Percentiles rank a stretch among this genome's conserved stretches.
These are phyloP conservation scores for Erebia ligea DNA, from an alignment of 2,888 invertebrate species.

Conservation along the genomic window DNA sequence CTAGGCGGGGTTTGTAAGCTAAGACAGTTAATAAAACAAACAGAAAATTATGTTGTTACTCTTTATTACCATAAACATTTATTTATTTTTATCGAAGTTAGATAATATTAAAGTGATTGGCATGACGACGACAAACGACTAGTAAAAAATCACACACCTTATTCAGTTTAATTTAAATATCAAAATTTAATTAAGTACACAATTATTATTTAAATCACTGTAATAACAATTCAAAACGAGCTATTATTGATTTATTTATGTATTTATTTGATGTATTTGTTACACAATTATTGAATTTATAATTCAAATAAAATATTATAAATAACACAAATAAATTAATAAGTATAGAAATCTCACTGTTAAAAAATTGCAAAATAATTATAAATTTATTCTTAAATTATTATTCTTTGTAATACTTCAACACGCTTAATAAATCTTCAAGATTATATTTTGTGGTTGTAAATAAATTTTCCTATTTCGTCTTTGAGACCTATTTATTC, in stretches of 20 bases:
- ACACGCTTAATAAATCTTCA: neutral
- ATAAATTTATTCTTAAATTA: neutral
- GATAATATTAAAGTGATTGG: neutral
- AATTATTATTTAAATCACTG: neutral
- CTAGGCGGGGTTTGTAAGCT: too few species aligned
- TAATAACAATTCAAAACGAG: neutral
- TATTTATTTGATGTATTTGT: too few species aligned
- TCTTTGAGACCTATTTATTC: conserved; percentile 9
- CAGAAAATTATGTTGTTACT: too few species aligned
- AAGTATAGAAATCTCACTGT: neutral
- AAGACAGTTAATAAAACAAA: too few species aligned
- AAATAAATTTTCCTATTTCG: neutral
- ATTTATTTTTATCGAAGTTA: neutral
- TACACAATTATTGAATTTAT: neutral
- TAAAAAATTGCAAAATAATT: neutral
- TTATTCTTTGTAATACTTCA: neutral
- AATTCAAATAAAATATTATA: neutral
- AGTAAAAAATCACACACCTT: conserved; percentile 24
- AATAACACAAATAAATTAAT: neutral
- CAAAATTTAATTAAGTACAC: neutral
- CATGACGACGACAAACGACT: conserved; percentile 13
- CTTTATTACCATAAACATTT: too few species aligned
- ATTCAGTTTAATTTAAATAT: neutral
- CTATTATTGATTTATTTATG: too few species aligned
- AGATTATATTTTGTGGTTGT: neutral